These are phyloP conservation scores for Steatocranus sp. DNA, from an alignment of 2,797 vertebrate genomes.

Conservation along the genomic window DNA sequence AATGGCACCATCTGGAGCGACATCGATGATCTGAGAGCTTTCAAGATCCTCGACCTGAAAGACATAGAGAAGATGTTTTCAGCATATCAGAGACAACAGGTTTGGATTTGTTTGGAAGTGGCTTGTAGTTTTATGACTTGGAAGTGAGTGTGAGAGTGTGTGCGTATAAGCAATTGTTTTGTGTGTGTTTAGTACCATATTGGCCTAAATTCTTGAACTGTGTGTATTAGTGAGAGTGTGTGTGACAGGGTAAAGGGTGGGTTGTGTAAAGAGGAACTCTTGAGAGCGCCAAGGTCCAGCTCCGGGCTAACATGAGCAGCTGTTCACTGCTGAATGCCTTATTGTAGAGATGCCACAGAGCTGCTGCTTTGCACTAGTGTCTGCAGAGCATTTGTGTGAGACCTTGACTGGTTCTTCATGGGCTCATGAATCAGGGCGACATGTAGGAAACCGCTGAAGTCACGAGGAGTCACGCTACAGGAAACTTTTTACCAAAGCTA, in stretches of 20 bases:
- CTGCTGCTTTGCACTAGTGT: constrained; percentile 41
- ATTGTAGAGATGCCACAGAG: constrained; percentile 38
- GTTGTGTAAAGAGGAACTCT: background rate
- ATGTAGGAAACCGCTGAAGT: background rate
- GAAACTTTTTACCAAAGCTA: background rate
- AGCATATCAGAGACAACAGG: constrained; percentile 97
- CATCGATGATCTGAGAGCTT: constrained; percentile 90
- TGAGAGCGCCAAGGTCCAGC: constrained; percentile 11
- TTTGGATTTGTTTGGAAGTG: constrained; percentile 53
- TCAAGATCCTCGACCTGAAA: constrained; percentile 90
- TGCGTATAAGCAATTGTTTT: background rate
- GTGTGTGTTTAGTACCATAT: background rate
- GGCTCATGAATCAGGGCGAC: background rate
- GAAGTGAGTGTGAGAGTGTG: background rate
- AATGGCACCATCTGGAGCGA: constrained; percentile 93
- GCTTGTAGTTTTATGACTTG: background rate
- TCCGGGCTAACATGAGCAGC: constrained; percentile 45
- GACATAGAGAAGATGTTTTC: constrained; percentile 99
- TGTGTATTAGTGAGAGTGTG: background rate
- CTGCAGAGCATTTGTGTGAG: constrained; percentile 37
- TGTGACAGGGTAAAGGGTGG: background rate
- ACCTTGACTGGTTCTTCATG: constrained; percentile 18
- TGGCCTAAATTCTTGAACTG: background rate
- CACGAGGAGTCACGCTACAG: background rate
- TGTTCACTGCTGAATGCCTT: constrained; percentile 57